phyloP scores from a whole-genome alignment of 37 sponge, comb jelly and placozoan species.

The Bolinopsis microptera region DNA sequence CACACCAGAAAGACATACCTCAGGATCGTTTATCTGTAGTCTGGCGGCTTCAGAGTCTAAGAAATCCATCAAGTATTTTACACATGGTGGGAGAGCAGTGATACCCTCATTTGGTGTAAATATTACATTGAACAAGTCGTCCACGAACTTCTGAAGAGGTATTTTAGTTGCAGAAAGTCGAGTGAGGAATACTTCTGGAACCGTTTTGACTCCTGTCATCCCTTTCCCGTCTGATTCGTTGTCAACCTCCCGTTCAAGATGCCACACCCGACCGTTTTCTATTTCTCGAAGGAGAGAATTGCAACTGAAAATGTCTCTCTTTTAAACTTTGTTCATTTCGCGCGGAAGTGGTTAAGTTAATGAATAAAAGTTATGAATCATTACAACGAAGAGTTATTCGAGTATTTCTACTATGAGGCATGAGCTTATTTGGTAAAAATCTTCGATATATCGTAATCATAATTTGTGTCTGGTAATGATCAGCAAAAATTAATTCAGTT shows the following conservation, averaged over 20 bases:
- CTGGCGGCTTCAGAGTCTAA: conserved; percentile 45
- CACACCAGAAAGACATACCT: background rate
- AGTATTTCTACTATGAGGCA: no score
- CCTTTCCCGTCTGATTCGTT: conserved; percentile 37
- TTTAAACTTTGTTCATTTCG: no score
- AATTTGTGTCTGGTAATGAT: no score
- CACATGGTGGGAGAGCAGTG: conserved; percentile 52
- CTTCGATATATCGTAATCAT: no score
- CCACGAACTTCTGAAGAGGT: conserved; percentile 62
- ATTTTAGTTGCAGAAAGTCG: conserved; percentile 57
- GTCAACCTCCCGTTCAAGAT: conserved; percentile 59
- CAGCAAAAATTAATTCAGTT: no score
- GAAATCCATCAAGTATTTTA: conserved; percentile 52
- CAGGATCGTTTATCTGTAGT: conserved; percentile 45
- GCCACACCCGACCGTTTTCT: conserved; percentile 54
- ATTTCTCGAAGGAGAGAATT: conserved; percentile 63
- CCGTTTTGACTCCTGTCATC: conserved; percentile 24
- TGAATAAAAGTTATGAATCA: no score
- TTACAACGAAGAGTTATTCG: no score
- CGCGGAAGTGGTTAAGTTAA: no score
- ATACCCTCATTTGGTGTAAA: conserved; percentile 62
- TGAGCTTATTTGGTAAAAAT: no score
- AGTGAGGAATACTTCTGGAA: conserved; percentile 57
- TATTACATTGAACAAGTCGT: conserved; percentile 39
- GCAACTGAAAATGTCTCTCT: conserved; percentile 60